Evolutionary conservation across 64 coral and sea anemone genomes (phyloP), one percentile per base, ranked within the genome.

Genomic region (Stichodactyla helianthus): DNA sequence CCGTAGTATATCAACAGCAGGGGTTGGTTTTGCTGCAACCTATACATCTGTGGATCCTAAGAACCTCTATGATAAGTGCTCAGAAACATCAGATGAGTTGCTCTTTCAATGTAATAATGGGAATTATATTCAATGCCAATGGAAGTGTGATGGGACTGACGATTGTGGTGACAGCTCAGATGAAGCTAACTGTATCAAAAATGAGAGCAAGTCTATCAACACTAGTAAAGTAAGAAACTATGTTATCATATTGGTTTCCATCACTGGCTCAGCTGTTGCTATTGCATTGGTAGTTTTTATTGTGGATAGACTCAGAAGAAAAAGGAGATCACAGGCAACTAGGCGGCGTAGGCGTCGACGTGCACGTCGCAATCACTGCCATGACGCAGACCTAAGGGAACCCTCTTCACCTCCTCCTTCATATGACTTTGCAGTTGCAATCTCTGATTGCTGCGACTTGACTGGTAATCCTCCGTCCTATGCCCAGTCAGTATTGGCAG

Each of bases 161-260:
- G 94, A 96, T 27, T 96, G 94, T 82, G 70, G 87, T 81, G 94
- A 96, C 85, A 86, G 80, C 22, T 96, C 94, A 55, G 94, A 96
- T 93, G 94, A 96, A 52, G 23, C 54, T 1, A 83, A 90, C 52
- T 96, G 94, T 71, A 71, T 84, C 54, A n/a, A 27, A 86, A 23
- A 50, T 81, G 4, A 9, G 11, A 74, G 17, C 63, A 16, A 52
- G 16, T 51, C 86, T n/a, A 84, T 62, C 16, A 77, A 84, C 53
- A 93, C 54, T 53, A 78, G 25, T 26, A 83, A 77, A 35, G 77
- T 96, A 74, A 91, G 82, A 51, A 96, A 89, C 77, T 96, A 96
- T n/a, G 86, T 96, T 6, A 96, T 96, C 23, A 89, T 96, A 13
- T 89, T 96, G 82, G 83, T 96, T 0, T 93, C 94, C 18, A 88